These are phyloP conservation scores for Altica lythri DNA, from an alignment of 2,888 invertebrate genomes.

Conservation along the genomic window DNA sequence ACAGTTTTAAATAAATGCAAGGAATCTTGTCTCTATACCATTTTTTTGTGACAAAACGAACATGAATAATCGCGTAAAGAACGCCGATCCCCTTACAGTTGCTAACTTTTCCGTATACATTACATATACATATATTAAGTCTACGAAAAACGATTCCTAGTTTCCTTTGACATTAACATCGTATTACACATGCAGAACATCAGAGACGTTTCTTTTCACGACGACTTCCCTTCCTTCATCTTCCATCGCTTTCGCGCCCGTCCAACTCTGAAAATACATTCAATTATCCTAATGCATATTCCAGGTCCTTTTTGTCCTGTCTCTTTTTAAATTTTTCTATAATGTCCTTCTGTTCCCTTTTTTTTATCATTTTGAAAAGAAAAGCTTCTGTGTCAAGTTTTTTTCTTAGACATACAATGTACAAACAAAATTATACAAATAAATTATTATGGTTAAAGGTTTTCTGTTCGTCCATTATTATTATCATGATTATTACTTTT, in stretches of 20 bases:
- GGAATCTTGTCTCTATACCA: no score
- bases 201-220: conserved; percentile 8
- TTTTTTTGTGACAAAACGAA: no score
- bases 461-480: no score
- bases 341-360: conserved; percentile 6
- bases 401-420: not conserved
- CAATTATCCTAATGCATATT: conserved; percentile 41
- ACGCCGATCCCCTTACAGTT: no score
- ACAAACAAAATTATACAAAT: no score
- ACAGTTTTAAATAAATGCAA: no score
- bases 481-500: no score
- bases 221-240: conserved; percentile 14
- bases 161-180: conserved; percentile 21
- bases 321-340: not conserved
- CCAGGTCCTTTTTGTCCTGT: conserved; percentile 27
- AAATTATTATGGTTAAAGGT: no score
- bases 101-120: no score
- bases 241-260: conserved; percentile 12
- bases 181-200: conserved; percentile 11
- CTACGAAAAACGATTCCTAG: conserved; percentile 9
- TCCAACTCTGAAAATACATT: conserved; percentile 30
- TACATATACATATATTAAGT: conserved; percentile 3
- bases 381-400: not conserved
- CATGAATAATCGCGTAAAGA: no score
- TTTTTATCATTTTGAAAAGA: not conserved